Evolutionary conservation across 1,140 invertebrate species (phyloP).

Genomic region (Xylocopa sonorina): DNA sequence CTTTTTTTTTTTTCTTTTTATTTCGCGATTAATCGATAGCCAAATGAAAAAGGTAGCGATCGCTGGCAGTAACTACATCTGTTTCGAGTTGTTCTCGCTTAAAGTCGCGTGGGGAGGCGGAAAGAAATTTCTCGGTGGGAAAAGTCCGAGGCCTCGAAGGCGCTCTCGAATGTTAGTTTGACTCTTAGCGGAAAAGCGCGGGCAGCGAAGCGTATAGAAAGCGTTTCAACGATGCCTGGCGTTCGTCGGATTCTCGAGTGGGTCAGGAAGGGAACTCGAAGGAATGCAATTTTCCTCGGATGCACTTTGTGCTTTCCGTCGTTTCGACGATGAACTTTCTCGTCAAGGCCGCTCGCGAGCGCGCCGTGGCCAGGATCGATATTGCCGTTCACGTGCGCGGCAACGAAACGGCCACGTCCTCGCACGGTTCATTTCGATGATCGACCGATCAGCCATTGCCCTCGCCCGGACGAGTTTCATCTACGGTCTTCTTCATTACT

Average conservation of each 20-base stretch:
- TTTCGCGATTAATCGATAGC: neutral
- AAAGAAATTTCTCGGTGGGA: slow-evolving; percentile 11
- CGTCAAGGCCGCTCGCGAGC: slow-evolving; percentile 53
- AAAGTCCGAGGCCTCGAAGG: neutral
- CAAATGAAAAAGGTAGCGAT: neutral
- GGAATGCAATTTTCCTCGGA: slow-evolving; percentile 67
- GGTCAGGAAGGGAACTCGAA: slow-evolving; percentile 55
- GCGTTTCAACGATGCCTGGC: slow-evolving; percentile 55
- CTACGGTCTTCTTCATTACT: neutral
- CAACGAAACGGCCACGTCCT: slow-evolving; percentile 12
- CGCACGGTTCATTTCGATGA: slow-evolving; percentile 39
- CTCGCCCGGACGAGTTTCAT: slow-evolving; percentile 2
- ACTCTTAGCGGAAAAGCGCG: slow-evolving; percentile 54
- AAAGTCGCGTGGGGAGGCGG: neutral
- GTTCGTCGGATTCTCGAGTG: slow-evolving; percentile 51
- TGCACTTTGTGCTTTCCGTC: slow-evolving; percentile 55
- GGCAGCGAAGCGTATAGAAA: slow-evolving; percentile 52
- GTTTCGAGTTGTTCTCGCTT: too few relatives aligned
- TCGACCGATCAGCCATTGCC: slow-evolving; percentile 26
- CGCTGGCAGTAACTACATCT: too few relatives aligned
- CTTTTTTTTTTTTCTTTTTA: too few relatives aligned
- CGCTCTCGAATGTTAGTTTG: slow-evolving; percentile 50
- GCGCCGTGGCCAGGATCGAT: slow-evolving; percentile 41
- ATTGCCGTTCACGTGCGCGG: slow-evolving; percentile 24
- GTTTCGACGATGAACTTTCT: slow-evolving; percentile 59